phyloP scores from a whole-genome alignment of 2,797 vertebrate genomes.

The Cephalopachus bancanus region DNA sequence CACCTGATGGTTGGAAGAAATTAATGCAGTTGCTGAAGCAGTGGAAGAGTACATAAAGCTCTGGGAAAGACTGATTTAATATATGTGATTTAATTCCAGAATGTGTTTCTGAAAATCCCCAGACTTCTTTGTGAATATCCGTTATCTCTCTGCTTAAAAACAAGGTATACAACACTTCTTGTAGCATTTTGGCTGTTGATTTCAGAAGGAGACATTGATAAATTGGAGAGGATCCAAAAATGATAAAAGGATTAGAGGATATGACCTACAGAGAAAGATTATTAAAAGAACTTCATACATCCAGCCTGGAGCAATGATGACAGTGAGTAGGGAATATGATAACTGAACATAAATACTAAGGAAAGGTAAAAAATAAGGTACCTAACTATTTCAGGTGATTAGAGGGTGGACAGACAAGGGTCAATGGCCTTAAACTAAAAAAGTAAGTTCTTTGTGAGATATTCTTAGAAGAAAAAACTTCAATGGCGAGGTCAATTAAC shows the following conservation, averaged over 20 bases:
- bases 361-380: conserved; percentile 43
- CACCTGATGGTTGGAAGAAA: conserved; percentile 54
- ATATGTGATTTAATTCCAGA: conserved; percentile 71
- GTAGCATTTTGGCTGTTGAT: conserved; percentile 73
- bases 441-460: conserved; percentile 13
- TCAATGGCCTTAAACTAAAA: conserved; percentile 2
- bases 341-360: conserved; percentile 54
- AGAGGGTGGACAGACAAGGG: conserved; percentile 1
- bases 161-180: conserved; percentile 70
- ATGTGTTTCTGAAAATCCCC: conserved; percentile 76
- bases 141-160: conserved; percentile 78
- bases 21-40: conserved; percentile 63
- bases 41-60: conserved; percentile 16
- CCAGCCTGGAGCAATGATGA: conserved; percentile 54
- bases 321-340: conserved; percentile 35
- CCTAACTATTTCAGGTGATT: conserved; percentile 61
- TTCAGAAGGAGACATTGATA: conserved; percentile 82
- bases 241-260: conserved; percentile 82
- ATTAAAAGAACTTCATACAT: conserved; percentile 78
- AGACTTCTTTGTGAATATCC: conserved; percentile 69
- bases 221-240: conserved; percentile 81
- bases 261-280: conserved; percentile 83
- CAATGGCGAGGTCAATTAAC: conserved; percentile 11
- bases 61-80: conserved; percentile 56
- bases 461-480: conserved; percentile 17